These are phyloP conservation scores for Emys orbicularis DNA, from an alignment of 2,797 vertebrate species.

Conservation along the genomic window DNA sequence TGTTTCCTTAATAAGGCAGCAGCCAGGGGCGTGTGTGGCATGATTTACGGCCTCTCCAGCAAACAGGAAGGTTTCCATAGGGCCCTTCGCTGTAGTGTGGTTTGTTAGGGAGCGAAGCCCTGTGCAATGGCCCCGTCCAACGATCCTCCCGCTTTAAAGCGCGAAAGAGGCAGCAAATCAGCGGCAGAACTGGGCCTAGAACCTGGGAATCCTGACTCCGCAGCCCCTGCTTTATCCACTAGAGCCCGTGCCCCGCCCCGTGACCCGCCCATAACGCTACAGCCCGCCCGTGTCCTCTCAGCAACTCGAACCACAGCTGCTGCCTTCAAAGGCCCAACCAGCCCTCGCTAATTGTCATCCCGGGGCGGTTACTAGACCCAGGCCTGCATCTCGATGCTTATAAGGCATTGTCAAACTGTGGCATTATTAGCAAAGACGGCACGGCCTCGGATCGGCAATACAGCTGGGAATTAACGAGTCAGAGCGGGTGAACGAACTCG, in stretches of 20 bases:
- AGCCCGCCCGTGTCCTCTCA: background rate
- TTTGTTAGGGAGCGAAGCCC: background rate
- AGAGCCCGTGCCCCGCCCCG: background rate
- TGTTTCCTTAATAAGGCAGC: background rate
- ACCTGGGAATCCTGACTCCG: background rate
- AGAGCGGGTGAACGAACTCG: constrained; percentile 44
- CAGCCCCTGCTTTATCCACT: no score
- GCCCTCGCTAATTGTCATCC: background rate
- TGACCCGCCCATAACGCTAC: background rate
- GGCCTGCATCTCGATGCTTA: background rate
- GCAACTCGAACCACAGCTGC: background rate
- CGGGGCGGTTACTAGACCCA: background rate
- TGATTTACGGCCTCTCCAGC: background rate
- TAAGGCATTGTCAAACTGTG: background rate
- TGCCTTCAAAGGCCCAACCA: background rate
- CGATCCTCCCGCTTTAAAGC: background rate
- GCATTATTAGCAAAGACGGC: background rate
- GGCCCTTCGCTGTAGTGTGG: background rate
- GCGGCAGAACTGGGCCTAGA: no score
- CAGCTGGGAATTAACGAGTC: constrained; percentile 52
- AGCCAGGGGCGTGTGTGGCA: rapidly evolving
- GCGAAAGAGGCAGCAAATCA: background rate
- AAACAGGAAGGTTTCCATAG: background rate
- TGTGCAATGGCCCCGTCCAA: background rate
- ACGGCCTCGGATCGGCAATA: background rate